Conservation (phyloP, 2,888 invertebrate species). For the Eurois occulta region DNA sequence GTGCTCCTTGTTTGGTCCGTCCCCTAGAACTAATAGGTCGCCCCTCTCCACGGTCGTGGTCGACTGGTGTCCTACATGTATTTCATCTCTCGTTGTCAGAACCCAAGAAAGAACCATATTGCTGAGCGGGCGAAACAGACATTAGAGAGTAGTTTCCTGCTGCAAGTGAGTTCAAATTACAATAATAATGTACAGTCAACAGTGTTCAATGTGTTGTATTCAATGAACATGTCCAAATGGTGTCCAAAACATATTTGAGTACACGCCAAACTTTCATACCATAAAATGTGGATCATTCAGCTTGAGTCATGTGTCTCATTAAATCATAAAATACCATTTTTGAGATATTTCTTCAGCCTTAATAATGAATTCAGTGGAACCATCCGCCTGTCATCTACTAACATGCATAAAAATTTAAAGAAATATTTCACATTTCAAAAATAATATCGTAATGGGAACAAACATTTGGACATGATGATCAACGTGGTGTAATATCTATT, state of each 20-base stretch:
- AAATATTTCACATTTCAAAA: conserved; percentile 14
- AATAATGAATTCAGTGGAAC: conserved; percentile 23
- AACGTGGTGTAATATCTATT: conserved; percentile 12
- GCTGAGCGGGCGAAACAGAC: conserved; percentile 90
- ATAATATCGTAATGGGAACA: conserved; percentile 25
- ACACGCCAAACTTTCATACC: conserved; percentile 41
- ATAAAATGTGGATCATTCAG: conserved; percentile 36
- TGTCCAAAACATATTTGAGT: conserved; percentile 44
- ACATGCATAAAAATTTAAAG: conserved; percentile 18
- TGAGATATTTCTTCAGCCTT: conserved; percentile 12
- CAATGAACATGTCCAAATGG: conserved; percentile 68
- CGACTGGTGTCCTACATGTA: conserved; percentile 78
- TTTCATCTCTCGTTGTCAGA: conserved; percentile 87
- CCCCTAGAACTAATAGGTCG: conserved; percentile 29
- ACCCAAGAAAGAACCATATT: conserved; percentile 89
- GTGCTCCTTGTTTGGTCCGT: conserved; percentile 21
- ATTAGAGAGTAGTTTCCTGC: conserved; percentile 89
- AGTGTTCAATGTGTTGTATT: conserved; percentile 72
- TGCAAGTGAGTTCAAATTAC: conserved; percentile 87
- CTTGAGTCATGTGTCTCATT: conserved; percentile 25
- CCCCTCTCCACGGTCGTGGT: conserved; percentile 56
- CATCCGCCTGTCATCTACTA: conserved; percentile 37
- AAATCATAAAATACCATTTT: conserved; percentile 30
- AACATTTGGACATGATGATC: conserved; percentile 57
- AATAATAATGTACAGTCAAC: conserved; percentile 69